Base-by-base conservation (phyloP, 2,888 invertebrate genomes). In the Hemithea aestivaria region DNA sequence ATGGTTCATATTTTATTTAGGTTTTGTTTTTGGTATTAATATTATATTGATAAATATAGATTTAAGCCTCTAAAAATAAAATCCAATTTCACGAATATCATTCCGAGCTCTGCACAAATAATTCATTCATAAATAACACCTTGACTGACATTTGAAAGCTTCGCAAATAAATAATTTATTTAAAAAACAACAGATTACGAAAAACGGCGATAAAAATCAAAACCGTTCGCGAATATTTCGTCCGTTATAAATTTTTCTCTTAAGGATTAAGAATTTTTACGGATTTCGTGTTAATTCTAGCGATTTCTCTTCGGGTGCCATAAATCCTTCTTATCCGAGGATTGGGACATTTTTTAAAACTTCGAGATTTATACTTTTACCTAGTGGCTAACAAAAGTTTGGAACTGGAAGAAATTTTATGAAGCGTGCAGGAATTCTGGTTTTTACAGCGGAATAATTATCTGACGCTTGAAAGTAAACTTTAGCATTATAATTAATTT, bases 261-360 rank as follows among this genome's bases (percentile, higher is more conserved):
- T 25, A 23, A 8, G 42, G 48, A 48, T 53, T 48, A 53, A 42
- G 43, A 45, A 26, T 50, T 50, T 47, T 45, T 42, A 40, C 34
- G 46, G 39, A 46, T 50, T 50, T 37, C 31, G 35, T 45, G 42
- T 48, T 53, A 50, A 53, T 46, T 53, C 50, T 46, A 26, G 48
- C 48, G 40, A 46, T 49, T 45, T 28, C 30, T 45, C 36, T 40
- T 24, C 10, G 33, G 40, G 35, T 39, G 48, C 44, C 35, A 40
- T 53, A 50, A 53, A 53, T 53, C 39, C 38, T 39, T 36, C 50
- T 53, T 50, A 50, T 53, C 53, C 42, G 26, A 36, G 35, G 40
- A 46, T 40, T 42, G 46, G 23, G 48, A 53, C 50, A 37, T 50
- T 53, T 53, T 40, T 46, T 48, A 35, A 40, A 53, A 53, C 35